phyloP scores from a whole-genome alignment of 2,888 invertebrate genomes.

The Cristatella mucedo region DNA sequence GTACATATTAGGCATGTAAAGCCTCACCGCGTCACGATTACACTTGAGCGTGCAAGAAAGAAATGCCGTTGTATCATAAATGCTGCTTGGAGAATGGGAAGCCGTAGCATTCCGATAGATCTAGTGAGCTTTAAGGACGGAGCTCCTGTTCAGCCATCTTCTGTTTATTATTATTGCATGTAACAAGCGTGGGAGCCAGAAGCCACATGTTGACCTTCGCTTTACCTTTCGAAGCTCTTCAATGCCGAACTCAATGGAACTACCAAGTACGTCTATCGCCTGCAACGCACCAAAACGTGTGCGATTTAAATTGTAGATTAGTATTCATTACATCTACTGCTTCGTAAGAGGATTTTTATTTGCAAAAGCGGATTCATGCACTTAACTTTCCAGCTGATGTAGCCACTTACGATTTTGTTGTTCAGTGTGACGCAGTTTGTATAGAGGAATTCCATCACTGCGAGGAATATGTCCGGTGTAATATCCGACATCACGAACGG shows the following conservation, averaged over 20 bases:
- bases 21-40: no score
- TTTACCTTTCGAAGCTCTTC: conserved; percentile 29
- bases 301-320: no score
- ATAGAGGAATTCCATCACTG: conserved; percentile 33
- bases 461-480: conserved; percentile 25
- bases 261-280: conserved; percentile 31
- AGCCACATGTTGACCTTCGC: neutral
- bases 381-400: neutral
- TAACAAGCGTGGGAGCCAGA: no score
- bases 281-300: no score
- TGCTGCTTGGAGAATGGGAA: no score
- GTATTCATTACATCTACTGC: neutral
- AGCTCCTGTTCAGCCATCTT: no score
- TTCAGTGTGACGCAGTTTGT: conserved; percentile 31
- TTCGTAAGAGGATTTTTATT: neutral
- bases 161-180: no score
- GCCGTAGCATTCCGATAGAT: no score
- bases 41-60: no score
- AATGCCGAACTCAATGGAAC: conserved; percentile 31
- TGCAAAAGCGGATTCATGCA: neutral
- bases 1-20: no score
- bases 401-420: conserved; percentile 26
- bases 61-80: no score
- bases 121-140: no score
- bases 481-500: conserved; percentile 33